Conservation (phyloP, 2,888 invertebrate genomes). For the Ernsta delagoae region DNA sequence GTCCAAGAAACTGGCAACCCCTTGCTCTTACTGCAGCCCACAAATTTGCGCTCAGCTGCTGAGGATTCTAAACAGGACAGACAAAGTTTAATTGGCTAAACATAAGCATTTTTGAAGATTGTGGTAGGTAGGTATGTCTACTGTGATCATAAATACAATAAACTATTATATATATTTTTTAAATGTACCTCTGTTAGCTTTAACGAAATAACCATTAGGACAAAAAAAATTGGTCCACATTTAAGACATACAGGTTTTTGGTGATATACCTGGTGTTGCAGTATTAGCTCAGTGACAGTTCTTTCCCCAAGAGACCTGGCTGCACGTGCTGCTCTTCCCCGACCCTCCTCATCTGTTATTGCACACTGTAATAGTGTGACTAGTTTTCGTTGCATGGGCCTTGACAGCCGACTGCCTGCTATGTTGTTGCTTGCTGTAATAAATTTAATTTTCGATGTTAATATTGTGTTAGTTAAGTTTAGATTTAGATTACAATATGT, state of each 20-base stretch:
- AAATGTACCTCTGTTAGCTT: no score
- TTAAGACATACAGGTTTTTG: no score
- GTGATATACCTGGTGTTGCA: slow-evolving; percentile 91
- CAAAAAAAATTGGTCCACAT: no score
- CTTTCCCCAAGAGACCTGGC: slow-evolving; percentile 97
- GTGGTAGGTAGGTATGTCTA: no score
- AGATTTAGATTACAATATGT: no score
- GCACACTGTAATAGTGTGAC: slow-evolving; percentile 97
- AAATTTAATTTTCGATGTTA: no score
- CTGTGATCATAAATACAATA: no score
- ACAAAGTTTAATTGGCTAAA: no score
- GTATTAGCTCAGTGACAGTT: slow-evolving; percentile 96
- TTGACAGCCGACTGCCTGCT: slow-evolving; percentile 82
- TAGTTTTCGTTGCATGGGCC: slow-evolving; percentile 98
- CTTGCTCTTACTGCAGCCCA: slow-evolving; percentile 99
- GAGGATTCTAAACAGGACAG: slow-evolving; percentile 89
- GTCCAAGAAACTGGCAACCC: slow-evolving; percentile 99
- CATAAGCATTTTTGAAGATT: no score
- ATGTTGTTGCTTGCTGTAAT: slow-evolving; percentile 57
- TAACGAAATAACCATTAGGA: no score
- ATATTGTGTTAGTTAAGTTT: no score
- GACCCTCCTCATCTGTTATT: slow-evolving; percentile 93
- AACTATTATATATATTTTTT: no score
- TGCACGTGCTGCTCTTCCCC: slow-evolving; percentile 91
- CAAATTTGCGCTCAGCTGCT: slow-evolving; percentile 95